Percentiles rank a stretch among this genome's conserved stretches.
Evolutionary conservation across 2,113 vertebrate genomes (phyloP).

Genomic region (Todiramphus chloris): DNA sequence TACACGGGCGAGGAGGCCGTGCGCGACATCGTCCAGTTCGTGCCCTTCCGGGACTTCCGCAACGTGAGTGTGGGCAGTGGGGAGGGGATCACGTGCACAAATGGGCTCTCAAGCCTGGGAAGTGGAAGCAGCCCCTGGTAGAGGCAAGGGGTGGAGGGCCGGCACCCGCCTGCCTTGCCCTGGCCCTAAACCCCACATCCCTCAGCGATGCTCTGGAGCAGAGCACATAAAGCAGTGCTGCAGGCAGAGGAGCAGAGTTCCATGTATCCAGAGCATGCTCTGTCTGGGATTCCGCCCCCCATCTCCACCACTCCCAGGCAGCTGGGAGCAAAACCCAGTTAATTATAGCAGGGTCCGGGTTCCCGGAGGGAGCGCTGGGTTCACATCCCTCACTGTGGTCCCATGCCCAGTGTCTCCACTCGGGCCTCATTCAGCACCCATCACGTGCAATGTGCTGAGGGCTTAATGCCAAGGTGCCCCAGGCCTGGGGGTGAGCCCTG

Average conservation of each 20-base stretch:
- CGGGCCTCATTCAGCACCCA: fast-evolving
- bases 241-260: background rate
- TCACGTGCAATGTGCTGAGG: background rate
- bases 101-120: background rate
- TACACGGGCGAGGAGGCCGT: slow-evolving; percentile 90
- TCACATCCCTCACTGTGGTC: fast-evolving
- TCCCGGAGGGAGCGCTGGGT: background rate
- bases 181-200: background rate
- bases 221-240: fast-evolving
- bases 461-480: background rate
- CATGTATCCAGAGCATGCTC: fast-evolving
- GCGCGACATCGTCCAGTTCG: slow-evolving; percentile 96
- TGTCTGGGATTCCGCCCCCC: background rate
- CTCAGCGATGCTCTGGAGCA: fast-evolving
- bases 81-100: background rate
- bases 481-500: background rate
- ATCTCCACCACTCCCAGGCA: no score
- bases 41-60: slow-evolving; percentile 96
- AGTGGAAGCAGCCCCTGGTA: background rate
- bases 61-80: slow-evolving; percentile 79
- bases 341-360: background rate
- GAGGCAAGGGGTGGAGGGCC: background rate
- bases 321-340: background rate
- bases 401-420: background rate
- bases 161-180: background rate